Conservation (phyloP, 2,113 vertebrate genomes). For the Tylochromis polylepis region DNA sequence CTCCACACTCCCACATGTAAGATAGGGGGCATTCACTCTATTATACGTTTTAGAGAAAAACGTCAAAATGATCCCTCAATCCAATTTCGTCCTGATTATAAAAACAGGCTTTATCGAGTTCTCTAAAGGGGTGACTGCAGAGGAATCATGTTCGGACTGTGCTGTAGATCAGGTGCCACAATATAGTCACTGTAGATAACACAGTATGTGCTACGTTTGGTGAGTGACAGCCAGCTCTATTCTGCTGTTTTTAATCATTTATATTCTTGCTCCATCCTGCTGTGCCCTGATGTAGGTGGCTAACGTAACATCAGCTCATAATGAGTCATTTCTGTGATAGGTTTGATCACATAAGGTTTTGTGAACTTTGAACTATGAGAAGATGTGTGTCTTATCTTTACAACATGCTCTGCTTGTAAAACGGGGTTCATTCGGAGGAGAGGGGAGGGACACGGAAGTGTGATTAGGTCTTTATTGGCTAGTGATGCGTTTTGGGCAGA, state of each 20-base stretch:
- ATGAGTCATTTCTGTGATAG: neutral
- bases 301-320: neutral
- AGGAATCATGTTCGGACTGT: neutral
- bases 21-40: neutral
- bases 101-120: neutral
- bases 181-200: neutral
- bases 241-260: neutral
- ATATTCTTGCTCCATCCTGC: neutral
- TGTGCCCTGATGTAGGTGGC: neutral
- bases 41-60: neutral
- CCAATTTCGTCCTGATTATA: neutral
- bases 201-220: neutral
- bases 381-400: neutral
- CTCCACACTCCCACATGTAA: neutral
- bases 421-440: neutral
- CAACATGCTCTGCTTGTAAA: neutral
- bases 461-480: neutral
- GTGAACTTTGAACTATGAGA: neutral
- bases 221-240: neutral
- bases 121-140: neutral
- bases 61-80: neutral
- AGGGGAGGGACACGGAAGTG: neutral
- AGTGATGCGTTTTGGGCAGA: neutral
- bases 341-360: neutral
- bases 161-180: neutral